These are phyloP conservation scores for Azemiops feae DNA, from an alignment of 2,113 vertebrate species.

Conservation along the genomic window DNA sequence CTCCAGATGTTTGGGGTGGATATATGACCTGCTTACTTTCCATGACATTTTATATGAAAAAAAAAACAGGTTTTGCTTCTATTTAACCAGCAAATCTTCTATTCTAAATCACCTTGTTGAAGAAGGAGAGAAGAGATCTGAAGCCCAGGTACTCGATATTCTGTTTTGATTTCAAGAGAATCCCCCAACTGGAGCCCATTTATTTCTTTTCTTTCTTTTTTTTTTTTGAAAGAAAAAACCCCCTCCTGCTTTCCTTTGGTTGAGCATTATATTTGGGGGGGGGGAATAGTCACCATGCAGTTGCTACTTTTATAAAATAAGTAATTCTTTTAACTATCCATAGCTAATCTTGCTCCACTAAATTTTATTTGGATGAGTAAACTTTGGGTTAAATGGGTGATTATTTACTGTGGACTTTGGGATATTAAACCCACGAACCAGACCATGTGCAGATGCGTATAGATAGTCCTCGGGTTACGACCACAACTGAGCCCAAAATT, in stretches of 20 bases:
- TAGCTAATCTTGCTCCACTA: background rate
- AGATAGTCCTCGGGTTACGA: background rate
- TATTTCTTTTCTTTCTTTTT: background rate
- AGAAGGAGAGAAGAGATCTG: background rate
- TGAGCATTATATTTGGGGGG: background rate
- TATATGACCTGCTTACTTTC: too few relatives aligned
- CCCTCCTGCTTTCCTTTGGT: background rate
- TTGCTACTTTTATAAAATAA: background rate
- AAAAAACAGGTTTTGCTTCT: background rate
- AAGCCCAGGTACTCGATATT: background rate
- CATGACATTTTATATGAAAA: background rate
- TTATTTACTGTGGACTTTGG: constrained; percentile 5
- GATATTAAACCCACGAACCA: background rate
- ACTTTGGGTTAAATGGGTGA: background rate
- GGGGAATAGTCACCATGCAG: rapidly evolving
- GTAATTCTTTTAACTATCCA: background rate
- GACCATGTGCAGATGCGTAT: background rate
- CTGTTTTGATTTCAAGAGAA: background rate
- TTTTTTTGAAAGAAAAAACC: background rate
- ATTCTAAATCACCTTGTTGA: background rate
- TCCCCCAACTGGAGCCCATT: background rate
- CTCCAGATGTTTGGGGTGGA: too few relatives aligned
- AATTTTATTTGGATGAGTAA: background rate
- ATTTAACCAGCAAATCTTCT: background rate
- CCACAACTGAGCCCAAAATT: background rate